Conservation (phyloP, 2,888 invertebrate species). For the Melieria omissa region DNA sequence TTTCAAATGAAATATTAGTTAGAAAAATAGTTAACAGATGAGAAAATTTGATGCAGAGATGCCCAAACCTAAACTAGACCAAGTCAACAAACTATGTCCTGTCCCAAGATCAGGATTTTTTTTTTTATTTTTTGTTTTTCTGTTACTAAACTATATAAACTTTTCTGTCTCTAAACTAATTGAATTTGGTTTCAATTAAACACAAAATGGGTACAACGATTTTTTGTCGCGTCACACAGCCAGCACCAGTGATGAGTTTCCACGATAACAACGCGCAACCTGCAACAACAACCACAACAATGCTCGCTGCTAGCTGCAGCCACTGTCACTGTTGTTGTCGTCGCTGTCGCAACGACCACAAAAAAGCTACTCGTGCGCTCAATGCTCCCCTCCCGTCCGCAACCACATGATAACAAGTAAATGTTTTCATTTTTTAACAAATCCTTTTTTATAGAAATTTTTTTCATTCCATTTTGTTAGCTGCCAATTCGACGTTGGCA, state of each 20-base stretch:
- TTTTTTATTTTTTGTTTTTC: neutral
- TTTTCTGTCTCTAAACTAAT: neutral
- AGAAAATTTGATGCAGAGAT: no score
- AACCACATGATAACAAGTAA: neutral
- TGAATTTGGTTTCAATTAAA: conserved; percentile 7
- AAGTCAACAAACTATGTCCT: no score
- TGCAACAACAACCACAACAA: neutral
- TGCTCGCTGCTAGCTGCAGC: neutral
- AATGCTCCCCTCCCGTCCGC: neutral
- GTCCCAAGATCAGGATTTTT: no score
- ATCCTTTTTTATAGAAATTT: neutral
- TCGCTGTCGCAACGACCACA: no score
- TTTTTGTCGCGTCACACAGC: neutral
- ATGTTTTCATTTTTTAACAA: conserved; percentile 9
- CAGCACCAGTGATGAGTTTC: neutral
- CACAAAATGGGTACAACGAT: neutral
- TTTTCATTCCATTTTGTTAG: neutral
- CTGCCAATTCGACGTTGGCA: neutral
- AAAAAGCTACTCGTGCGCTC: neutral
- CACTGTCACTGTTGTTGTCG: neutral
- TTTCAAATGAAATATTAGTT: no score
- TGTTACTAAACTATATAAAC: neutral
- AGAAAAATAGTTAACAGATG: no score
- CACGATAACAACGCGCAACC: conserved; percentile 3
- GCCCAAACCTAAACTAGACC: no score